Percentiles rank a stretch among this genome's conserved stretches.
These are phyloP conservation scores for Phylloscopus trochiloides DNA, from an alignment of 2,113 vertebrate species.

Conservation along the genomic window DNA sequence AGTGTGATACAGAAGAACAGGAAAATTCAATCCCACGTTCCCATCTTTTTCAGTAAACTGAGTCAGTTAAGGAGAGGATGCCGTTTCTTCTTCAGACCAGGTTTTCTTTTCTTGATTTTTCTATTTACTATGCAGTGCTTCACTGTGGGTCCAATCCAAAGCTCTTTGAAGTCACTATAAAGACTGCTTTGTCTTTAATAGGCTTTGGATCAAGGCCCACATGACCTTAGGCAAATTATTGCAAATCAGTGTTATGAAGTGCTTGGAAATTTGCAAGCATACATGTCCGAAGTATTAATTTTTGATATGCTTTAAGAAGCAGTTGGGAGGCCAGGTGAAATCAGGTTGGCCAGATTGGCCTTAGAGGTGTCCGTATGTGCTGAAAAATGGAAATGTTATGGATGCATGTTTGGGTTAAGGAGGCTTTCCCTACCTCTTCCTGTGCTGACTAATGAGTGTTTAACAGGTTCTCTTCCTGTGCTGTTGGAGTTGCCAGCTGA, in stretches of 20 bases:
- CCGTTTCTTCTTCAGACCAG: not conserved
- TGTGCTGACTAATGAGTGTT: not conserved
- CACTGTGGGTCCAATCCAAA: constrained; percentile 2
- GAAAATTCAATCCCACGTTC: accelerated
- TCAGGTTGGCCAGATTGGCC: not conserved
- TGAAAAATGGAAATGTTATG: not conserved
- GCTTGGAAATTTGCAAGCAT: not conserved
- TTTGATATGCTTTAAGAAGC: not conserved
- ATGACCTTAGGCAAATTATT: constrained; percentile 35
- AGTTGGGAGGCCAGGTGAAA: not conserved
- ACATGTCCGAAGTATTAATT: not conserved
- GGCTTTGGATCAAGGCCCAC: constrained; percentile 15
- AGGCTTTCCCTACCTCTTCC: not conserved
- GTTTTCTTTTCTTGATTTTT: not conserved
- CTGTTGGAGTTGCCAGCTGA: not conserved
- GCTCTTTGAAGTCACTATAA: constrained; percentile 46
- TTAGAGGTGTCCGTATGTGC: not conserved
- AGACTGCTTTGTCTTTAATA: constrained; percentile 25
- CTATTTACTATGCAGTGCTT: not conserved
- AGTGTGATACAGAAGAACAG: not conserved
- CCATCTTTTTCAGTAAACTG: not conserved
- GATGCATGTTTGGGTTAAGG: not conserved
- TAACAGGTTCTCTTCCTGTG: not conserved
- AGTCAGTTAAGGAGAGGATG: not conserved
- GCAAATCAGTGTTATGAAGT: not conserved